phyloP scores from a whole-genome alignment of 2,888 invertebrate species.

The Tenodera sinensis region DNA sequence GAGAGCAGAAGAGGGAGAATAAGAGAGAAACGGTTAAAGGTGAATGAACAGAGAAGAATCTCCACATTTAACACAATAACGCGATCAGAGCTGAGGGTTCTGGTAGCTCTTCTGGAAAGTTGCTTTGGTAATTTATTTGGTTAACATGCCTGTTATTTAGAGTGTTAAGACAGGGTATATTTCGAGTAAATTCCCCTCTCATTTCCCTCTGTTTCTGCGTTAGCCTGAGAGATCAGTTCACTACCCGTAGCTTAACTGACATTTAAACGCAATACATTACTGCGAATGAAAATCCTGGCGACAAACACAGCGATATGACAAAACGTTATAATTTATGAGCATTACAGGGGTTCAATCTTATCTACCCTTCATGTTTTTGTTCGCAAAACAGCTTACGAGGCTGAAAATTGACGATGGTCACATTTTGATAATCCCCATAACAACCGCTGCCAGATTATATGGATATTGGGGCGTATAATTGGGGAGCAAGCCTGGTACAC shows the following conservation, averaged over 20 bases:
- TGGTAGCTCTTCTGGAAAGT: too few relatives aligned
- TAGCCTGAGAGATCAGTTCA: background rate
- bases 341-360: background rate
- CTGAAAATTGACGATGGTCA: background rate
- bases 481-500: background rate
- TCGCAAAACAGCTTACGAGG: background rate
- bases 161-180: too few relatives aligned
- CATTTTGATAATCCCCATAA: background rate
- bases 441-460: background rate
- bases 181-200: too few relatives aligned
- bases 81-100: too few relatives aligned
- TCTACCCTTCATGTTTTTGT: background rate
- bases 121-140: too few relatives aligned
- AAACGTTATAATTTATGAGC: background rate
- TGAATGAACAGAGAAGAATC: too few relatives aligned
- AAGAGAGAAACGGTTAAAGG: too few relatives aligned
- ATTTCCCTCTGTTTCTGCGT: background rate
- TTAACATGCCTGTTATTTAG: too few relatives aligned
- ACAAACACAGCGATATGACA: background rate
- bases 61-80: too few relatives aligned
- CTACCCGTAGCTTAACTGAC: background rate
- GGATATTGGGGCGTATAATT: conserved; percentile 5
- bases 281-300: background rate
- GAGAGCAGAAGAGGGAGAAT: too few relatives aligned
- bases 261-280: background rate